Base-by-base conservation (phyloP, 2,888 invertebrate genomes). In the Plusia festucae region DNA sequence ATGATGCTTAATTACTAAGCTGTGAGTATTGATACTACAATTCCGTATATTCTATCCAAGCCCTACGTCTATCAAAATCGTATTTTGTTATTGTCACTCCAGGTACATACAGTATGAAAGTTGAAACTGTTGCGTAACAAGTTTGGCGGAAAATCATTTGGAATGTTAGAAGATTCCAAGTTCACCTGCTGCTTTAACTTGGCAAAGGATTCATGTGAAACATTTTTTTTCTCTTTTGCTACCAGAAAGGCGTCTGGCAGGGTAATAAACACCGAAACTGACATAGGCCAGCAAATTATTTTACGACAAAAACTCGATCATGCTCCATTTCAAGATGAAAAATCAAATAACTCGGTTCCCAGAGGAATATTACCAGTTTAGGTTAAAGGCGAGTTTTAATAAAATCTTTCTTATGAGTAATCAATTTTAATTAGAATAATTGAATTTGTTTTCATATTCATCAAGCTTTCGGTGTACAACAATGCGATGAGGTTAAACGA, bases 31-130 rank as follows among this genome's bases (percentile, higher is more conserved):
- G 2, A 24, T 24, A 24, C 8, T 30, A 9, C 9, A n/a, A n/a
- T n/a, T n/a, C n/a, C n/a, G n/a, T n/a, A n/a, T n/a, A n/a, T n/a
- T n/a, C n/a, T n/a, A n/a, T n/a, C n/a, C n/a, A n/a, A n/a, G n/a
- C n/a, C n/a, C n/a, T n/a, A n/a, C 65, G 52, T 73, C 60, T 70
- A 69, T 73, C 75, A 70, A 56, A 56, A 53, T 65, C 55, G 13
- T 4, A 56, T 70, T 63, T 51, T 18, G 30, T 56, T 75, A 53
- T 15, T 34, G 53, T 49, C 40, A 9, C 27, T n/a, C 18, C 6
- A 1, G 52, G 27, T 22, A n/a, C 59, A 61, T 18, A 51, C 22
- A 51, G 30, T 59, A 44, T 34, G 8, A 49, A 53, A 53, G 34
- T 60, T 11, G 32, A 49, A 60, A 53, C 27, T 2, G 9, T 53